Evolutionary conservation across 1,140 invertebrate genomes (phyloP).

Genomic region (Nomia melanderi): DNA sequence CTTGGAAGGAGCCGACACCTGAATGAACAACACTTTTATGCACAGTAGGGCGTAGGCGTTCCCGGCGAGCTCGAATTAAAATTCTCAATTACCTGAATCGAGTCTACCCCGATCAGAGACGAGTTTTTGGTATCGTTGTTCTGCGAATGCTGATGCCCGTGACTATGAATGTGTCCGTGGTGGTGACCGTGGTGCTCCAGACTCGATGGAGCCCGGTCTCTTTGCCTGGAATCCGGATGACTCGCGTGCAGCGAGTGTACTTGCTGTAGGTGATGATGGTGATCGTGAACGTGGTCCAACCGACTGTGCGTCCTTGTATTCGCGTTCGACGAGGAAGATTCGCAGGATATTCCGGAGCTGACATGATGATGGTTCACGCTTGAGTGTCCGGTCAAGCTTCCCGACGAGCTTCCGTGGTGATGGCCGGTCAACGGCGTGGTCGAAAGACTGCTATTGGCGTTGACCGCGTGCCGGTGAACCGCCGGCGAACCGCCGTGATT

Average conservation of each 20-base stretch:
- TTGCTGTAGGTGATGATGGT: conserved; percentile 69
- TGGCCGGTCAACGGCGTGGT: conserved; percentile 65
- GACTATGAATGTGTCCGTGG: conserved; percentile 62
- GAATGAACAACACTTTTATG: neutral
- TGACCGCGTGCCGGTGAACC: conserved; percentile 66
- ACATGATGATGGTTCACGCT: conserved; percentile 71
- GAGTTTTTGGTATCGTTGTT: conserved; percentile 63
- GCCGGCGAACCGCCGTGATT: conserved; percentile 69
- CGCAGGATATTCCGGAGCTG: conserved; percentile 74
- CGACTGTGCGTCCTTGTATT: conserved; percentile 71
- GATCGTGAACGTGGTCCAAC: conserved; percentile 72
- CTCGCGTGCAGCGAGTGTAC: conserved; percentile 59
- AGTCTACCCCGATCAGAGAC: conserved; percentile 70
- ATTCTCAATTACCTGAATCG: conserved; percentile 69
- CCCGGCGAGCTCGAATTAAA: too few relatives aligned
- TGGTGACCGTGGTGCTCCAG: conserved; percentile 70
- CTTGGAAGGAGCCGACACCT: conserved; percentile 74
- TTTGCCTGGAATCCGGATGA: conserved; percentile 62
- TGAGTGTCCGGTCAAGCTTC: conserved; percentile 54
- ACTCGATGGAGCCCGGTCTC: conserved; percentile 67
- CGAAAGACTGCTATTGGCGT: conserved; percentile 66
- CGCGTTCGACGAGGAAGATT: conserved; percentile 73
- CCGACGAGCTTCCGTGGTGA: conserved; percentile 66
- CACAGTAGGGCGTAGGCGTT: too few relatives aligned
- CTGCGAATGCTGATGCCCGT: conserved; percentile 59